These are phyloP conservation scores for Antheraea pernyi DNA, from an alignment of 1,140 invertebrate species.

Conservation along the genomic window DNA sequence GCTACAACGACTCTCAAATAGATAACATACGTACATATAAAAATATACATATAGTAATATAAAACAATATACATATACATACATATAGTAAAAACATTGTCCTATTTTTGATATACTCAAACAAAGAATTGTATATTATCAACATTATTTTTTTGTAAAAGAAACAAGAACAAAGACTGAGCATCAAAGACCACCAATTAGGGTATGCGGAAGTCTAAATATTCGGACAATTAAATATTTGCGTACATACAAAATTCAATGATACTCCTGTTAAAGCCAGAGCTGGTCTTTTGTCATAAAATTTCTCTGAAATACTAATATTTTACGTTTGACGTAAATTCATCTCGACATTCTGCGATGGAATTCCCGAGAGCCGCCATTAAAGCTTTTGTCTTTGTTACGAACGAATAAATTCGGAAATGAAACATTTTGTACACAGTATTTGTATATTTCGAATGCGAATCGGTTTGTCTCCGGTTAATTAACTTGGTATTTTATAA, in stretches of 20 bases:
- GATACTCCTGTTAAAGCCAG: background rate
- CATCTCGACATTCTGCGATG: constrained; percentile 3
- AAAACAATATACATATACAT: no score
- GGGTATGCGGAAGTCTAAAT: background rate
- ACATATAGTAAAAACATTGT: no score
- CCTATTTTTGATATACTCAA: no score
- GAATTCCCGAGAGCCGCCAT: constrained; percentile 8
- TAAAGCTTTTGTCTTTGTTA: constrained; percentile 16
- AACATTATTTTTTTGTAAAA: background rate
- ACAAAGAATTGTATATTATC: background rate
- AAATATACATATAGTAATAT: no score
- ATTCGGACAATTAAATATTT: constrained; percentile 3
- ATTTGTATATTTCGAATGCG: constrained; percentile 1
- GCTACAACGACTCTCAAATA: no score
- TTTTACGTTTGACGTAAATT: constrained; percentile 13
- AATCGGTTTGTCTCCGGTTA: background rate
- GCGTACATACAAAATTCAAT: background rate
- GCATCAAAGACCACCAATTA: background rate
- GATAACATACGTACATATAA: no score
- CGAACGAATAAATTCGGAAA: constrained; percentile 2
- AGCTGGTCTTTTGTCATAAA: background rate
- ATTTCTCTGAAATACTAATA: constrained; percentile 19
- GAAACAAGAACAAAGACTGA: background rate
- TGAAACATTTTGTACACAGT: constrained; percentile 1
- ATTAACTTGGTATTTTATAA: background rate